Conservation (phyloP, 2,888 invertebrate species). For the Drosophila multiciliata region DNA sequence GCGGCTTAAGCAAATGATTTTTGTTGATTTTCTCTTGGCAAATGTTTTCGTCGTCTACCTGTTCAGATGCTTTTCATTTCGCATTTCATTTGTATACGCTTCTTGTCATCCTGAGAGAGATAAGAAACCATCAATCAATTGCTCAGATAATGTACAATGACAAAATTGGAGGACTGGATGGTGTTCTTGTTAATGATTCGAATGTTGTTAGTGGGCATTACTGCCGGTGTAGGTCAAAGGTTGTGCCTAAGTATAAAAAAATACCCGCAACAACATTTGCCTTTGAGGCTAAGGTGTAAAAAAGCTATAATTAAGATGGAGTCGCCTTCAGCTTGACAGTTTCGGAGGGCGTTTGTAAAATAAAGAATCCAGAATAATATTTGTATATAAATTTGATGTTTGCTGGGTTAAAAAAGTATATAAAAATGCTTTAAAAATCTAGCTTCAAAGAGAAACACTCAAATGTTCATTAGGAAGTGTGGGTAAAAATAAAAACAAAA, state of each 20-base stretch:
- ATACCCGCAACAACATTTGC: constrained; percentile 19
- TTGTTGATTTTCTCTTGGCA: constrained; percentile 57
- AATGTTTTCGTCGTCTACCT: constrained; percentile 39
- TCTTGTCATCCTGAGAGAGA: constrained; percentile 37
- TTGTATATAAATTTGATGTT: not conserved
- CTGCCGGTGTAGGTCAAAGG: constrained; percentile 39
- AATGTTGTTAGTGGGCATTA: constrained; percentile 2
- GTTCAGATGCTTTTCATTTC: constrained; percentile 37
- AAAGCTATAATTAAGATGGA: constrained; percentile 19
- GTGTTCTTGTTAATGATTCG: constrained; percentile 5
- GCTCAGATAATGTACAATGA: constrained; percentile 57
- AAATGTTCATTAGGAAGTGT: not conserved
- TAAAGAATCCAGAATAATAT: not conserved
- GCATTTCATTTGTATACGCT: constrained; percentile 44
- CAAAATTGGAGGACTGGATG: constrained; percentile 43
- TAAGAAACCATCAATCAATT: constrained; percentile 71
- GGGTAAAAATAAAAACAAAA: constrained; percentile 5
- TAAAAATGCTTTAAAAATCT: not conserved
- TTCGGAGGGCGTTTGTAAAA: not conserved
- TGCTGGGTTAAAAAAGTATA: not conserved
- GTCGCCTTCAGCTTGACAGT: constrained; percentile 3
- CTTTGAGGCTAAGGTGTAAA: constrained; percentile 1
- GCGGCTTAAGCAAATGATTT: constrained; percentile 57
- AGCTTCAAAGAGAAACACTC: not conserved
- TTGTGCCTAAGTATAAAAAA: constrained; percentile 28